phyloP scores from a whole-genome alignment of 2,888 invertebrate genomes.

The Asteroscopus sphinx region DNA sequence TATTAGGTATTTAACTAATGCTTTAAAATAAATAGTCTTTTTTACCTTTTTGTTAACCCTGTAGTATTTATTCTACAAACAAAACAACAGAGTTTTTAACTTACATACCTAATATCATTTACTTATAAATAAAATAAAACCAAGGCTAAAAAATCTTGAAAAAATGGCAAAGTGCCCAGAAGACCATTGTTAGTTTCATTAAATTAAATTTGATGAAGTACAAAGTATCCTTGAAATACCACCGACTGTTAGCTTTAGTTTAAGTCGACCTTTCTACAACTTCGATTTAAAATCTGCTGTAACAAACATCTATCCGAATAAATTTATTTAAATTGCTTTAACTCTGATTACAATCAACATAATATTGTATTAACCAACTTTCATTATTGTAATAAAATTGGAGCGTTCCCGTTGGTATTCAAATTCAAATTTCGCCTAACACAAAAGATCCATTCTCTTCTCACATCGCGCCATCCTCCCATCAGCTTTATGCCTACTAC shows the following conservation, averaged over 20 bases:
- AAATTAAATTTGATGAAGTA: too few species aligned
- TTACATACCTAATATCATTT: too few species aligned
- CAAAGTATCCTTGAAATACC: neutral
- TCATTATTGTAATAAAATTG: conserved; percentile 47
- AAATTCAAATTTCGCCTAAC: conserved; percentile 53
- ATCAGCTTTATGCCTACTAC: conserved; percentile 40
- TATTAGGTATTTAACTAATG: too few species aligned
- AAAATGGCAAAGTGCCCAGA: too few species aligned
- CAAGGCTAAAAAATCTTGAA: too few species aligned
- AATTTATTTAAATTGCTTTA: conserved; percentile 48
- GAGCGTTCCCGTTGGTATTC: conserved; percentile 43
- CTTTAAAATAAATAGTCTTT: too few species aligned
- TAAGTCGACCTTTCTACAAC: neutral
- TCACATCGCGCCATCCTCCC: conserved; percentile 39
- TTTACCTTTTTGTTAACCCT: too few species aligned
- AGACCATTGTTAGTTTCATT: too few species aligned
- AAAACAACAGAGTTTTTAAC: too few species aligned
- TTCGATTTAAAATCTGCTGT: conserved; percentile 20
- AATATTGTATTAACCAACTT: conserved; percentile 47
- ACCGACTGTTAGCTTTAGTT: neutral
- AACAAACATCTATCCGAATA: conserved; percentile 30
- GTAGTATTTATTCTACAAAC: too few species aligned
- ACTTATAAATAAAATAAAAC: too few species aligned
- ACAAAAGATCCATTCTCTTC: conserved; percentile 55
- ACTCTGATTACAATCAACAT: conserved; percentile 41